Percentiles rank a stretch among this genome's conserved stretches.
These are phyloP conservation scores for Tetragonula clypearis DNA, from an alignment of 1,140 invertebrate species.

Conservation along the genomic window DNA sequence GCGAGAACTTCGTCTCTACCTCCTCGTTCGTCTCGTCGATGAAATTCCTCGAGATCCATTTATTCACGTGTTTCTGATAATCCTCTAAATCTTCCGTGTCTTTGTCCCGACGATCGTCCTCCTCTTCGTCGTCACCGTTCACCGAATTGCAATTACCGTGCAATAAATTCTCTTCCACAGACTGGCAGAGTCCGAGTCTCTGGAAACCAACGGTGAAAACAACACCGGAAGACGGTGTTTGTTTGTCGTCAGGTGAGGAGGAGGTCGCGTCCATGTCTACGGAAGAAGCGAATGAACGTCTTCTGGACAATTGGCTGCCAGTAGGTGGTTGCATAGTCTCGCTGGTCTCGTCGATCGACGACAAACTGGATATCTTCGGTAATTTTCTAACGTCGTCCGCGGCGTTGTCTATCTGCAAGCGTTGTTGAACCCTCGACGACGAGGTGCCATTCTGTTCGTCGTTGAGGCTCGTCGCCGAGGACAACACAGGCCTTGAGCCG, in stretches of 20 bases:
- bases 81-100: conserved; percentile 54
- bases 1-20: conserved; percentile 23
- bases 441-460: conserved; percentile 71
- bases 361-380: conserved; percentile 78
- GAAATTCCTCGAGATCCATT: conserved; percentile 21
- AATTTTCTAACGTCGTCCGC: conserved; percentile 73
- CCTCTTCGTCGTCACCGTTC: conserved; percentile 53
- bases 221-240: conserved; percentile 47
- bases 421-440: conserved; percentile 50
- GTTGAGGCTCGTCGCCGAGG: conserved; percentile 73
- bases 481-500: conserved; percentile 82
- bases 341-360: conserved; percentile 79
- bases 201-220: conserved; percentile 76
- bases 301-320: conserved; percentile 63
- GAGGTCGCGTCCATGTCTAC: conserved; percentile 15
- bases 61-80: neutral
- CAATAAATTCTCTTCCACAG: neutral
- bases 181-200: conserved; percentile 48
- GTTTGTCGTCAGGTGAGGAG: conserved; percentile 18
- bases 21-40: conserved; percentile 31
- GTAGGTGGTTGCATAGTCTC: conserved; percentile 75
- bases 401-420: conserved; percentile 41
- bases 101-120: conserved; percentile 43
- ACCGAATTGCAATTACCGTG: conserved; percentile 59
- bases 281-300: conserved; percentile 47